Percentiles rank a stretch among this genome's conserved stretches.
Evolutionary conservation across 2,888 invertebrate genomes (phyloP).

Genomic region (Automeris io): DNA sequence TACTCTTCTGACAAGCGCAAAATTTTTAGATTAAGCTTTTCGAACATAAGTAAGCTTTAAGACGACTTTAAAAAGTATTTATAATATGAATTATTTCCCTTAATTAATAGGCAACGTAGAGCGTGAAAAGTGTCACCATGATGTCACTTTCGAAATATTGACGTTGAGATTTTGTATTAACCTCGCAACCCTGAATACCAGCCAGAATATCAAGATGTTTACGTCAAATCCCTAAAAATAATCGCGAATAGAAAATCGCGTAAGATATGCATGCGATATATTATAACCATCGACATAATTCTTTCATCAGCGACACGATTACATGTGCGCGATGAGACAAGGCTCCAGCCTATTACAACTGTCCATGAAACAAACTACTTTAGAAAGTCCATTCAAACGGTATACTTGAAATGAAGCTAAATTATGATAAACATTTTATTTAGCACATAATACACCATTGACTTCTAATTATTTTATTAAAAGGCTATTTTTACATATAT

Average conservation of each 20-base stretch:
- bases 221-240: constrained; percentile 45
- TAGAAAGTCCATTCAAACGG: background rate
- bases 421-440: too few species aligned
- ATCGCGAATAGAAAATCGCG: constrained; percentile 27
- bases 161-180: constrained; percentile 8
- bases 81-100: too few species aligned
- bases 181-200: constrained; percentile 18
- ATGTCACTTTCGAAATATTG: constrained; percentile 3
- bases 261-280: constrained; percentile 31
- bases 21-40: constrained; percentile 4
- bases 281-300: constrained; percentile 48
- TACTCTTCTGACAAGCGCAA: background rate
- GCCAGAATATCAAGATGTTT: constrained; percentile 27
- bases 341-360: constrained; percentile 1
- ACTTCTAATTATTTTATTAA: too few species aligned
- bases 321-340: constrained; percentile 25
- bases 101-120: too few species aligned
- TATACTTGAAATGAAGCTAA: too few species aligned
- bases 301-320: constrained; percentile 52
- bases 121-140: background rate
- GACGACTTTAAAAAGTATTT: background rate
- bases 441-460: too few species aligned
- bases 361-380: background rate
- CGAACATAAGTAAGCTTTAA: constrained; percentile 3
- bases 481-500: too few species aligned